These are phyloP conservation scores for Pachycephala philippinensis DNA, from an alignment of 2,113 vertebrate genomes.

Conservation along the genomic window DNA sequence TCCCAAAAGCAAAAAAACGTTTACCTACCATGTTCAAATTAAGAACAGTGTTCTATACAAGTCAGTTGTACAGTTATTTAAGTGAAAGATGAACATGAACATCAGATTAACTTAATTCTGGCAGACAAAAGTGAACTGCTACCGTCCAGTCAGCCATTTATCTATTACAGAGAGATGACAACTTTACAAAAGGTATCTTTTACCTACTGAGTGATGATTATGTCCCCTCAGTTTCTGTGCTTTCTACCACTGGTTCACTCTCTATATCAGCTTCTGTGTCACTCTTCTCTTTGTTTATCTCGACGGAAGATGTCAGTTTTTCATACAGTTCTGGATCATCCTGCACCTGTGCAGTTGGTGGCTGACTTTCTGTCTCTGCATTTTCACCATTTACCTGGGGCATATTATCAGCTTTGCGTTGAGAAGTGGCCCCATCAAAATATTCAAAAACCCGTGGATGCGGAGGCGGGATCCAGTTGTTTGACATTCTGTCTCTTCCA, in stretches of 20 bases:
- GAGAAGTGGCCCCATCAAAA: constrained; percentile 77
- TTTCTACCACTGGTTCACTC: constrained; percentile 98
- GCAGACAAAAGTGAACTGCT: constrained; percentile 87
- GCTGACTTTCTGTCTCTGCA: constrained; percentile 80
- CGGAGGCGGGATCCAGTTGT: constrained; percentile 82
- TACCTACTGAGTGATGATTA: constrained; percentile 99
- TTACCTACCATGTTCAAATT: constrained; percentile 92
- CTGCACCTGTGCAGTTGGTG: constrained; percentile 72
- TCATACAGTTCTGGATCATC: constrained; percentile 80
- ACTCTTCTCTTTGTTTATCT: constrained; percentile 89
- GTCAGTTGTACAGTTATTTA: constrained; percentile 92
- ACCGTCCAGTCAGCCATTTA: constrained; percentile 93
- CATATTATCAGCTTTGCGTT: constrained; percentile 76
- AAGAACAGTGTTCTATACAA: constrained; percentile 90
- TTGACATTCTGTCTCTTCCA: constrained; percentile 85
- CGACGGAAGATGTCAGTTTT: constrained; percentile 78
- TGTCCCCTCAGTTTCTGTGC: constrained; percentile 99
- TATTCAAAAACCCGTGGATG: constrained; percentile 80
- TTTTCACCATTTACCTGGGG: constrained; percentile 86
- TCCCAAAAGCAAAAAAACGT: constrained; percentile 71
- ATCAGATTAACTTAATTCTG: constrained; percentile 86
- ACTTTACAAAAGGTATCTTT: constrained; percentile 99
- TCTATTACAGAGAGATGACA: constrained; percentile 98
- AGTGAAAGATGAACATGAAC: constrained; percentile 91
- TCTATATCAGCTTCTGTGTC: constrained; percentile 91